Percentiles rank a stretch among this genome's conserved stretches.
Conservation (phyloP, 1,140 invertebrate genomes). For the honey bee (Apis mellifera) region Amel_HAv3.1 CM009938.2:2218001-2218500, state of each 20-base stretch:
- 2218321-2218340: constrained; percentile 47
- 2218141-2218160: background rate
- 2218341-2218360: constrained; percentile 42
- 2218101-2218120: background rate
- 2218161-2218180: background rate
- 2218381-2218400: constrained; percentile 55
- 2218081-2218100: background rate
- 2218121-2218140: background rate
- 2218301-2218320: constrained; percentile 8
- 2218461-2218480: constrained; percentile 48
- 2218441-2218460: constrained; percentile 25
- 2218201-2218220: background rate
- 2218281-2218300: background rate
- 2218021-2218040: background rate
- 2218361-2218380: constrained; percentile 13
- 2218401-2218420: constrained; percentile 57
- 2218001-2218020: too few relatives aligned
- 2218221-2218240: background rate
- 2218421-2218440: constrained; percentile 37
- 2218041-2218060: background rate
- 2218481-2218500: constrained; percentile 50
- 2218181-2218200: background rate
- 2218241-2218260: too few relatives aligned
- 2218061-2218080: background rate
- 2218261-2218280: background rate